Evolutionary conservation across 2,113 vertebrate genomes (phyloP).

Genomic region (Sorex araneus): DNA sequence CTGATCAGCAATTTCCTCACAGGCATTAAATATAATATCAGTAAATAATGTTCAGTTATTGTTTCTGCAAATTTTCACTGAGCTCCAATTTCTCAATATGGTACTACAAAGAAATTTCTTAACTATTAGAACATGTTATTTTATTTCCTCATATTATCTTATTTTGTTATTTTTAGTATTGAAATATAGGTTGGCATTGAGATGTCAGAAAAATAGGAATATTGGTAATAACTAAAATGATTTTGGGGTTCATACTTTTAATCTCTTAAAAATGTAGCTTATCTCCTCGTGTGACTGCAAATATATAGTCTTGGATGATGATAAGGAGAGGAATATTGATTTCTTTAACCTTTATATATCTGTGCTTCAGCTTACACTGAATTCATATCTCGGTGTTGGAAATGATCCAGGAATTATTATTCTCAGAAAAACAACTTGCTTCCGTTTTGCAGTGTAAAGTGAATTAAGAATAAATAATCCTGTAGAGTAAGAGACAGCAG

Average conservation of each 20-base stretch:
- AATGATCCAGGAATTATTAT: constrained; percentile 62
- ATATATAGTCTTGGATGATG: constrained; percentile 49
- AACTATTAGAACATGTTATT: background rate
- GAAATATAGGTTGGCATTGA: constrained; percentile 1
- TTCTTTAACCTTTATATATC: constrained; percentile 55
- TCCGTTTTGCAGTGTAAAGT: background rate
- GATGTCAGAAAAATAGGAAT: constrained; percentile 50
- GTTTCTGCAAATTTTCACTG: constrained; percentile 28
- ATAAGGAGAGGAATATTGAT: constrained; percentile 61
- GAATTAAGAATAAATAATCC: constrained; percentile 9
- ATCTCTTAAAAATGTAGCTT: constrained; percentile 64
- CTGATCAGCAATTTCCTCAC: background rate
- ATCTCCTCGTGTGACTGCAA: constrained; percentile 44
- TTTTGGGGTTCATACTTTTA: constrained; percentile 49
- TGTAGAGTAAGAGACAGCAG: background rate
- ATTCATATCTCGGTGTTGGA: constrained; percentile 56
- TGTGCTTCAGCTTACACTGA: constrained; percentile 19
- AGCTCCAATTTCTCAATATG: background rate
- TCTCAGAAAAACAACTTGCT: constrained; percentile 40
- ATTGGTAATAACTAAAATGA: constrained; percentile 40
- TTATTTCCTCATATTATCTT: constrained; percentile 18
- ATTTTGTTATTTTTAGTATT: constrained; percentile 20
- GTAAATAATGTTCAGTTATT: background rate
- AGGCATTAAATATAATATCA: background rate
- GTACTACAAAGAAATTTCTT: background rate